Conservation (phyloP, 2,113 vertebrate species). For the Callocephalon fimbriatum region DNA sequence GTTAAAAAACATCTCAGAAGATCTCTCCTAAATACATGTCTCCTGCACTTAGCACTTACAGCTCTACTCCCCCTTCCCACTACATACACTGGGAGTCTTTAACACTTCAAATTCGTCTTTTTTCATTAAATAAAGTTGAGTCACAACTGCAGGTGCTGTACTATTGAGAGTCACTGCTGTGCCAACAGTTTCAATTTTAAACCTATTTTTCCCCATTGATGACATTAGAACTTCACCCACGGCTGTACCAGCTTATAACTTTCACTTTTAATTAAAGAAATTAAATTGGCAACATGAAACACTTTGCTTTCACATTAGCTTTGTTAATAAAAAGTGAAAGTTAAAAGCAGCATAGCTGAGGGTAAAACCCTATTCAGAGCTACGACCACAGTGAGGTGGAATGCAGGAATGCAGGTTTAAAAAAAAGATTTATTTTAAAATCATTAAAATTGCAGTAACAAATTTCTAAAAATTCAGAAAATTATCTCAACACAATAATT, state of each 20-base stretch:
- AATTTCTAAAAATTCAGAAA: no score
- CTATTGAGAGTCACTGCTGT: constrained; percentile 27
- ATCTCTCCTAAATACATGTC: not conserved
- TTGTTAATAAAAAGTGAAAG: constrained; percentile 78
- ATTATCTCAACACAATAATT: no score
- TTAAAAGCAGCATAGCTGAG: constrained; percentile 66
- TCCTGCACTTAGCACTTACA: constrained; percentile 9
- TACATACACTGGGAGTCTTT: constrained; percentile 15
- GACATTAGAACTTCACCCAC: constrained; percentile 76
- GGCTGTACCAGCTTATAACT: constrained; percentile 75
- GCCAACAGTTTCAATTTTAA: constrained; percentile 77
- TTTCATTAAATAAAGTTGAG: constrained; percentile 61
- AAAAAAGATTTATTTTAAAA: no score
- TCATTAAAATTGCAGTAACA: no score
- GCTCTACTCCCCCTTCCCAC: not conserved
- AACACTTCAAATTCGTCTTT: constrained; percentile 45
- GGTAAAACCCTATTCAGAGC: constrained; percentile 53
- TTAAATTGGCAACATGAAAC: constrained; percentile 79
- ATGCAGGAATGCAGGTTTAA: no score
- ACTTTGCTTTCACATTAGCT: constrained; percentile 73
- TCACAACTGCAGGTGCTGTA: constrained; percentile 46
- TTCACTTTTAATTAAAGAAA: constrained; percentile 85
- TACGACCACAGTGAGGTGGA: no score
- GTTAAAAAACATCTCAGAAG: constrained; percentile 22
- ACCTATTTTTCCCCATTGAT: constrained; percentile 70